Percentiles rank a stretch among this genome's conserved stretches.
These are phyloP conservation scores for Hucho hucho DNA, from an alignment of 2,113 vertebrate genomes.

Conservation along the genomic window DNA sequence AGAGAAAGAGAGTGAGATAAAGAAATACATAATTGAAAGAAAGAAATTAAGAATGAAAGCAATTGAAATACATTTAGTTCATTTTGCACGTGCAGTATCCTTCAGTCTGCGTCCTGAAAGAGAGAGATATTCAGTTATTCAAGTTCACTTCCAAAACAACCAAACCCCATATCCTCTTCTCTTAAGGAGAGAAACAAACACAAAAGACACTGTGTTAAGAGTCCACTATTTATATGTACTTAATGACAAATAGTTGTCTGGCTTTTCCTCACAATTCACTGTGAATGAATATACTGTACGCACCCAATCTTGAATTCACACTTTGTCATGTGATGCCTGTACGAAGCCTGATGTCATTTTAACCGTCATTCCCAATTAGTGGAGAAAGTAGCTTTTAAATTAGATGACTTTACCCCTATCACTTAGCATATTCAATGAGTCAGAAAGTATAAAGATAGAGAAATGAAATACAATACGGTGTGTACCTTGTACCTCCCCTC, in stretches of 20 bases:
- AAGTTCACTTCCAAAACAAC: conserved; percentile 27
- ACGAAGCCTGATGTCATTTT: not conserved
- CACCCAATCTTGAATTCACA: not conserved
- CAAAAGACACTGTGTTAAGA: not conserved
- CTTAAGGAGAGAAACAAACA: conserved; percentile 4
- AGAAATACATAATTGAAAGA: not conserved
- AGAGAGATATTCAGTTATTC: conserved; percentile 28
- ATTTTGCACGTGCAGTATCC: not conserved
- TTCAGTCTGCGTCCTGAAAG: conserved; percentile 51
- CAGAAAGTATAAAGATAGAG: not conserved
- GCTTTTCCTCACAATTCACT: not conserved
- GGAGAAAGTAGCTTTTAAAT: not conserved
- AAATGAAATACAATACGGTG: not conserved
- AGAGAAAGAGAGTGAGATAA: not conserved
- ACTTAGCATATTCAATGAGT: not conserved
- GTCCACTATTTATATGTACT: not conserved
- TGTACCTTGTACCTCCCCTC: not conserved
- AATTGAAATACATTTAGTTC: no score
- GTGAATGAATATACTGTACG: not conserved
- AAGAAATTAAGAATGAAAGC: no score
- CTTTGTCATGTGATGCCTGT: not conserved
- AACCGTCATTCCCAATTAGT: not conserved
- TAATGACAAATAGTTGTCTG: not conserved
- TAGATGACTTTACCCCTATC: not conserved
- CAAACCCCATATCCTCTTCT: not conserved